Evolutionary conservation across 2,113 vertebrate species (phyloP), one percentile per base, ranked within the genome.

Genomic region (Muntiacus muntjak): DNA sequence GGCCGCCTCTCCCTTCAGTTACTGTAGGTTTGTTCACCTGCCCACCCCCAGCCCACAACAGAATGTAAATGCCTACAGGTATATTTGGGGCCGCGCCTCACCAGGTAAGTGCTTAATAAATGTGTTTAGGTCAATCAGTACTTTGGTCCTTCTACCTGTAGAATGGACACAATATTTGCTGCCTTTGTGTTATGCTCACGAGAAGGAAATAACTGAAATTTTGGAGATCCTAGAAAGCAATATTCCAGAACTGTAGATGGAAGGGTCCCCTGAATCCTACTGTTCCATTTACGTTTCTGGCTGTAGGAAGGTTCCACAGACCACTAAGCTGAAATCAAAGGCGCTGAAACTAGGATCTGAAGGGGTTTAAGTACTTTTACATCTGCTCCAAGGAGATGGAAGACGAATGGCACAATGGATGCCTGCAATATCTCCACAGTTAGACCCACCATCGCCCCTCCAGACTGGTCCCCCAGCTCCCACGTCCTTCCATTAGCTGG

Each of bases 161-260:
- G 50, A 94, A 94, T 2, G 43, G 36, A 45, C 23, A 86, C 6
- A 30, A 0, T 33, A 82, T 26, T n/a, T 67, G 14, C 84, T 79
- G 17, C 43, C 82, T 83, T 64, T 71, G 21, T 55, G 57, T 33
- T 89, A 47, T 15, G 28, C 43, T 78, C 45, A 6, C 2, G 16
- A 87, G 43, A 85, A 87, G 45, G 52, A 89, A 95, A 45, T 15
- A 64, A 55, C 36, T 33, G 28, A 87, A 88, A 58, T 60, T 91
- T 55, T 87, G 47, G 30, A 89, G 54, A 54, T 25, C 54, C 57
- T 0, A 45, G 21, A 78, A 30, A 79, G n/a, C 25, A 36, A 36
- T 30, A 47, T 36, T 89, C 60, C 47, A 50, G 60, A 81, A 33
- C 19, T 62, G 23, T 23, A 83, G 85, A 85, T n/a, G 55, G n/a